Conservation (phyloP, 1,140 invertebrate genomes). For the Eurytemora carolleeae region DNA sequence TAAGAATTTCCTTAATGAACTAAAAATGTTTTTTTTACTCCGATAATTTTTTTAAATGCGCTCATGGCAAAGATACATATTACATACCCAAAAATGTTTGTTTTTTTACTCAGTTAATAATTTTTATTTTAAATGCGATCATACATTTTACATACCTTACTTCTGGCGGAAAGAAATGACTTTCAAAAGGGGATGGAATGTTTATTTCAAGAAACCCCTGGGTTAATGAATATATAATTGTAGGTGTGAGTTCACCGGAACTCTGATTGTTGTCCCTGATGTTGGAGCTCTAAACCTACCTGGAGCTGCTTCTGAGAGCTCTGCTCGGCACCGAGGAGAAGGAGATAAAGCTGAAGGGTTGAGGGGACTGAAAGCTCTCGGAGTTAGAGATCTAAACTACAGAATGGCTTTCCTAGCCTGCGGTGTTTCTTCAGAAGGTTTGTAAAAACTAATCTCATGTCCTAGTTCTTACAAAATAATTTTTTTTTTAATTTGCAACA, state of each 20-base stretch:
- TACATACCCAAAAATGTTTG: too few relatives aligned
- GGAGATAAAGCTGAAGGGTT: conserved; percentile 60
- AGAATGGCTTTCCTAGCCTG: conserved; percentile 85
- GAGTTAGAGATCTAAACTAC: conserved; percentile 87
- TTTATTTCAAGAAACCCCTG: too few relatives aligned
- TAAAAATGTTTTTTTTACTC: too few relatives aligned
- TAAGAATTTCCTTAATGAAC: too few relatives aligned
- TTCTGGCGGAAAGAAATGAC: too few relatives aligned
- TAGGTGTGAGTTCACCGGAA: conserved; percentile 81
- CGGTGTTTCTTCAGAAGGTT: conserved; percentile 35
- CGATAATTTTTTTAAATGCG: too few relatives aligned
- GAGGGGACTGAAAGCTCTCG: conserved; percentile 71
- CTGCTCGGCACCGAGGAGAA: conserved; percentile 44
- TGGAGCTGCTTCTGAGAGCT: conserved; percentile 62
- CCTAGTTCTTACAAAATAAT: neutral
- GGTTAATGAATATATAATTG: too few relatives aligned
- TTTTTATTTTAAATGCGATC: too few relatives aligned
- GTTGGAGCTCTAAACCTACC: conserved; percentile 63
- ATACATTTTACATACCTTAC: too few relatives aligned
- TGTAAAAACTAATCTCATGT: conserved; percentile 19
- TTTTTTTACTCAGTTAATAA: too few relatives aligned
- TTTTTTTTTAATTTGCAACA: conserved; percentile 5
- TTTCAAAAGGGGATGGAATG: too few relatives aligned
- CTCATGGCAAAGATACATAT: too few relatives aligned
- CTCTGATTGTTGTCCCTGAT: conserved; percentile 92